Evolutionary conservation across 2,888 invertebrate genomes (phyloP), one percentile per base, ranked within the genome.

Genomic region (Conistra vaccinii): DNA sequence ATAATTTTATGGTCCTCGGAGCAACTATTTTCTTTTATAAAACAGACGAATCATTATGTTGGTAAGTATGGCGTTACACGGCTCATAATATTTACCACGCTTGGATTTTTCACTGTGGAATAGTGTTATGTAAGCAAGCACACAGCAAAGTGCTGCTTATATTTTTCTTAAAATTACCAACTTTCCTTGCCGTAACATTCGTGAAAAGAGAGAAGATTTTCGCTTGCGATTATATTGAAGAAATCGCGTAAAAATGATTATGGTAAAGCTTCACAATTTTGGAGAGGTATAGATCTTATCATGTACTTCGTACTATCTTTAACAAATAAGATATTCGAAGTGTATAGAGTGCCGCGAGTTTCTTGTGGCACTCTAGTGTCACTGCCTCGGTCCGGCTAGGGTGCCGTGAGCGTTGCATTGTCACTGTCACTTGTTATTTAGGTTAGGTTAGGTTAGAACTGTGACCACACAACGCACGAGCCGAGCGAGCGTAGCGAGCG

Each of bases 251-350:
- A 42, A 26, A n/a, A 26, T 20, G 26, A 9, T 26, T 39, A 9
- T 26, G 26, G 17, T 5, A 62, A 17, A 42, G 20, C 3, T 26
- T 7, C 7, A 14, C 9, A 14, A 63, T 14, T 20, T 67, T 39
- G 0, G 57, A 55, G 14, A 39, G 14, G 6, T 26, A 55, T 14
- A 14, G 14, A 55, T 2, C 55, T 26, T 55, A 26, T 6, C 10
- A 62, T 39, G 29, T 4, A 32, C 32, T n/a, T n/a, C 0, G 1
- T 42, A 39, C 12, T 39, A 4, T 42, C 42, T 42, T 42, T 6
- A 48, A 23, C 29, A 48, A 79, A 53, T 23, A 71, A 39, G 7
- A 26, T 23, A 26, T 29, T 32, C n/a, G n/a, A n/a, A n/a, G n/a
- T n/a, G n/a, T n/a, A n/a, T n/a, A n/a, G n/a, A n/a, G n/a, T n/a